Conservation (phyloP, 2,113 vertebrate genomes). For the Seriola rivoliana region DNA sequence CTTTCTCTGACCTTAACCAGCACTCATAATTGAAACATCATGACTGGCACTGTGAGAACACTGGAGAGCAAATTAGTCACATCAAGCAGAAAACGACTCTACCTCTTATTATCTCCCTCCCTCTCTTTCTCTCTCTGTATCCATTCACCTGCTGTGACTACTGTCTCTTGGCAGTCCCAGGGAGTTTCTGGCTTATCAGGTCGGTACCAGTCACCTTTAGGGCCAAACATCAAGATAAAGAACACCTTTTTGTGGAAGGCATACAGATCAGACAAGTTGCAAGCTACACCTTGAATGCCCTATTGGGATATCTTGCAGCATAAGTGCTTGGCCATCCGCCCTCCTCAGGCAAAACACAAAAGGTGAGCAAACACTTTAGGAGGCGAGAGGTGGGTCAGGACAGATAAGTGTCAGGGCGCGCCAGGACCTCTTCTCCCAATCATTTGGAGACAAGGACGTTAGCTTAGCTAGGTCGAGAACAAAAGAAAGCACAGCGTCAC, state of each 20-base stretch:
- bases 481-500: slow-evolving; percentile 65
- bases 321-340: slow-evolving; percentile 74
- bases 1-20: slow-evolving; percentile 47
- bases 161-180: slow-evolving; percentile 58
- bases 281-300: slow-evolving; percentile 74
- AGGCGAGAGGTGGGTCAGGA: slow-evolving; percentile 77
- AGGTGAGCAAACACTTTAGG: slow-evolving; percentile 74
- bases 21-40: slow-evolving; percentile 18
- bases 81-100: slow-evolving; percentile 51
- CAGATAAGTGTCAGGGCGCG: slow-evolving; percentile 80
- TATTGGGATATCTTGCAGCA: slow-evolving; percentile 74
- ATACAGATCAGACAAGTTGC: slow-evolving; percentile 80
- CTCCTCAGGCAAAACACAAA: slow-evolving; percentile 74
- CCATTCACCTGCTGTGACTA: slow-evolving; percentile 35
- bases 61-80: slow-evolving; percentile 43
- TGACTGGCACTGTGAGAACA: slow-evolving; percentile 33
- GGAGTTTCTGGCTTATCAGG: slow-evolving; percentile 68
- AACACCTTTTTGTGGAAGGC: slow-evolving; percentile 64
- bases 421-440: slow-evolving; percentile 62
- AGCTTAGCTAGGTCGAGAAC: slow-evolving; percentile 69
- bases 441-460: slow-evolving; percentile 70
- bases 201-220: slow-evolving; percentile 67
- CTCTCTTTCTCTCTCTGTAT: slow-evolving; percentile 16
- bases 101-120: slow-evolving; percentile 1
- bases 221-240: slow-evolving; percentile 77